Base-by-base conservation (phyloP, 1,140 invertebrate genomes). In the Antheraea pernyi region DNA sequence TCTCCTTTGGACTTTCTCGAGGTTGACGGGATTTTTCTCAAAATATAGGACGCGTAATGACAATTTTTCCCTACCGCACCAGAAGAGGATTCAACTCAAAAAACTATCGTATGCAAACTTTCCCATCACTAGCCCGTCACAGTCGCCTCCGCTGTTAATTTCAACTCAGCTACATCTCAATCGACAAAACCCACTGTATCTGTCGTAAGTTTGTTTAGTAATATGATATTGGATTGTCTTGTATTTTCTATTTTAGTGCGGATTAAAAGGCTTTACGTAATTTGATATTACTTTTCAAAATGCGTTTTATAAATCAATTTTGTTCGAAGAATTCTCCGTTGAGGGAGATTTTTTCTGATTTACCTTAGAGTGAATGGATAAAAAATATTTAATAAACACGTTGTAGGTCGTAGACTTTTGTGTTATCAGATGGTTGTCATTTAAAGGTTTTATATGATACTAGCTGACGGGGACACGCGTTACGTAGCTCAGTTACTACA, bases 121-220 rank as follows among this genome's bases (percentile, higher is more conserved):
- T 30, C 30, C 11, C 61, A 16, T 36, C 19, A 30, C 61, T 36
- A 63, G 10, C 61, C 61, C 16, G 30, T 63, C 48, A 30, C 30
- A 22, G 42, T 77, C 66, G 46, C 46, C 46, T 53, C 11, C 46
- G 46, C 73, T 71, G 76, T 73, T 78, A 78, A 78, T 78, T 73
- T 69, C 71, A 68, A 63, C 71, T 67, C 75, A 64, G 63, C 63
- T 68, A 70, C 69, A 68, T 73, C 67, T 76, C 75, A 76, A 73
- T 72, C 73, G 71, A n/a, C 61, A 36, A 63, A 61, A 36, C 19
- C 46, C 46, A 53, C 46, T 53, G 46, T 53, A 53, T 53, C 46
- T 53, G 46, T 53, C 46, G 46, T 53, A 16, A 13, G 30, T 61
- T 61, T 61, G 19, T 61, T 36, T 53, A 53, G 46, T 53, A 53